A percentile compares a stretch with the other conserved stretches of the same genome.
These are phyloP conservation scores for Macrosteles quadrilineatus DNA, from an alignment of 1,140 invertebrate genomes.

Conservation along the genomic window DNA sequence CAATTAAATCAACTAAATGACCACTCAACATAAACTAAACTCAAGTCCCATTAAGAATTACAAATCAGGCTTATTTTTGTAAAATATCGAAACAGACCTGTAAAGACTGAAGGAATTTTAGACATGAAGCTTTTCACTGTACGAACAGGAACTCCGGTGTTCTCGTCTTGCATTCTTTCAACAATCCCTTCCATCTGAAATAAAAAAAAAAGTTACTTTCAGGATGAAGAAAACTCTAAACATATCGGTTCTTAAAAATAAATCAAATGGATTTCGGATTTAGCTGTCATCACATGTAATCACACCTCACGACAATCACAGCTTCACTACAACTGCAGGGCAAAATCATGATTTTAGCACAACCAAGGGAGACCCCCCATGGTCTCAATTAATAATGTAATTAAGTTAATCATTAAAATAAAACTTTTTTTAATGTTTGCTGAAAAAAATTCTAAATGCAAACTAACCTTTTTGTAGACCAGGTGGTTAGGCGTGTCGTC, in stretches of 20 bases:
- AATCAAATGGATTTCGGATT: too few species aligned
- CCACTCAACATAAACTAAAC: too few species aligned
- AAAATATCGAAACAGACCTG: conserved; percentile 68
- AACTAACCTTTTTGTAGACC: conserved; percentile 61
- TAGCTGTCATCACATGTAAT: too few species aligned
- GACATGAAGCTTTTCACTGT: conserved; percentile 99
- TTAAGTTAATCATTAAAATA: background rate
- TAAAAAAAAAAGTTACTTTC: conserved; percentile 28
- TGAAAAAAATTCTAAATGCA: conserved; percentile 19
- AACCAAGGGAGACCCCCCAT: too few species aligned
- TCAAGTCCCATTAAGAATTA: too few species aligned
- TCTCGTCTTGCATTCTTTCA: conserved; percentile 96
- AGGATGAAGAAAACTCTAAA: too few species aligned
- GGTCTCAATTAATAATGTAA: too few species aligned
- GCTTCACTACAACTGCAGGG: too few species aligned
- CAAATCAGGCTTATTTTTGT: too few species aligned
- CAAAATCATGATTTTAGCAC: conserved; percentile 13
- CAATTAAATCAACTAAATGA: too few species aligned
- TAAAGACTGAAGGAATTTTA: conserved; percentile 96
- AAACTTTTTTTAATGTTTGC: background rate
- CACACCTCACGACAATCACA: too few species aligned
- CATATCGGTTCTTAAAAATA: too few species aligned
- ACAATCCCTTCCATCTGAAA: conserved; percentile 94
- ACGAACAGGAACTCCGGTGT: conserved; percentile 88
- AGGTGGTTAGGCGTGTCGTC: conserved; percentile 62